Conservation (phyloP, 2,888 invertebrate genomes). For the Acanthopleura granulata region DNA sequence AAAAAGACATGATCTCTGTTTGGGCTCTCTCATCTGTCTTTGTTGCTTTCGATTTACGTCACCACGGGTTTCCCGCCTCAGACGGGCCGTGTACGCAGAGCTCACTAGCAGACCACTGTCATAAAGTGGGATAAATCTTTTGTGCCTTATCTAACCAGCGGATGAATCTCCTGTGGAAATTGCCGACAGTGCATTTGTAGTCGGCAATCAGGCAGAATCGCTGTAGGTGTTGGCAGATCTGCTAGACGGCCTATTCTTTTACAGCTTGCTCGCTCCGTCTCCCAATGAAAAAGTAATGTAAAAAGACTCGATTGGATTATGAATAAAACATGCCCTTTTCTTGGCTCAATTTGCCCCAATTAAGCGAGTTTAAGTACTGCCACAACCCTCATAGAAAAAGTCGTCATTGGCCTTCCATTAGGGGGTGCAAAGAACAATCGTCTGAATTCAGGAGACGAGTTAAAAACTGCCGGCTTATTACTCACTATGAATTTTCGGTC, state of each 20-base stretch:
- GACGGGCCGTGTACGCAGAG: neutral
- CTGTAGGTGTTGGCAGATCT: neutral
- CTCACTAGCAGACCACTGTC: neutral
- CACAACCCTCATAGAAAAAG: no score
- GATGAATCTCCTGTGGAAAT: neutral
- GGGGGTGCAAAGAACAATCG: no score
- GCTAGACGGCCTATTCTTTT: neutral
- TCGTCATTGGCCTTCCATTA: no score
- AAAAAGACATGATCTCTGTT: conserved; percentile 12
- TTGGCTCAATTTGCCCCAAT: neutral
- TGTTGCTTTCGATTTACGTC: neutral
- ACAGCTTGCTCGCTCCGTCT: neutral
- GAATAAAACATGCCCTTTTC: conserved; percentile 13
- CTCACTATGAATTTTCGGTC: no score
- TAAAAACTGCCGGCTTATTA: no score
- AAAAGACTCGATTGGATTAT: conserved; percentile 13
- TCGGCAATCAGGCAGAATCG: neutral
- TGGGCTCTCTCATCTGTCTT: conserved; percentile 1
- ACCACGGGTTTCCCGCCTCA: conserved; percentile 4
- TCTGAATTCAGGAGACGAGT: no score
- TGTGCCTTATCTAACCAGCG: neutral
- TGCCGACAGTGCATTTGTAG: neutral
- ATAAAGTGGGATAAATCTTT: conserved; percentile 14
- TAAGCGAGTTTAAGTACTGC: neutral
- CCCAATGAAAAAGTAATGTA: conserved; percentile 17